Evolutionary conservation across 2,888 invertebrate genomes (phyloP), one percentile per base, ranked within the genome.

Genomic region (Plusia festucae): DNA sequence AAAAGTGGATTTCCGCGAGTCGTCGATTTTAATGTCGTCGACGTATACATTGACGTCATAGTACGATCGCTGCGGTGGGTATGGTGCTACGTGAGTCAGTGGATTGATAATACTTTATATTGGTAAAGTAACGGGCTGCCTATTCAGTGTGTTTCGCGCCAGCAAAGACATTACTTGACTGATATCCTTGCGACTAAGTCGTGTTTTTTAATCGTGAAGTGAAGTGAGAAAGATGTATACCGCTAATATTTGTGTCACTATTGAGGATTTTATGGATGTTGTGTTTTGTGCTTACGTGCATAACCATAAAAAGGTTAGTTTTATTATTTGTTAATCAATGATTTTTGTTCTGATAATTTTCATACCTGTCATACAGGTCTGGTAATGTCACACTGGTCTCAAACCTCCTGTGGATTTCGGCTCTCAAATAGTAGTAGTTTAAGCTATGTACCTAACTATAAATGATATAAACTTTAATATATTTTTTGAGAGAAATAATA

Each of bases 191-290:
- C 62, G 69, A 53, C 58, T 49, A 32, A 74, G 67, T 62, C 60
- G 81, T 66, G 72, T 72, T 61, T 58, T 59, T 53, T 18, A 34
- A 68, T 74, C 70, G 51, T 77, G 56, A 66, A 70, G 61, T 66
- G 56, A 54, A 55, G 55, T 62, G 57, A 34, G n/a, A 65, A 88
- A 71, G 65, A 94, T 94, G 94, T 90, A 90, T 84, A 85, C 92
- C 2, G 90, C 88, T 68, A 87, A 88, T 78, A 86, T 92, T 73
- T 90, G 89, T 84, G 88, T 92, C 40, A 89, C 87, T 55, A 91
- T 94, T 30, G 91, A 93, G 70, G 91, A 91, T 71, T 94, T 94
- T 75, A 86, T 91, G 88, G 94, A 94, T 90, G 93, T 94, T 40
- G 94, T 94, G 0, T 93, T 90, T 62, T 93, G 91, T 78, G 93